Conservation (phyloP, 53 echinoderm and acorn worm genomes). For the Arbacia lixula region DNA sequence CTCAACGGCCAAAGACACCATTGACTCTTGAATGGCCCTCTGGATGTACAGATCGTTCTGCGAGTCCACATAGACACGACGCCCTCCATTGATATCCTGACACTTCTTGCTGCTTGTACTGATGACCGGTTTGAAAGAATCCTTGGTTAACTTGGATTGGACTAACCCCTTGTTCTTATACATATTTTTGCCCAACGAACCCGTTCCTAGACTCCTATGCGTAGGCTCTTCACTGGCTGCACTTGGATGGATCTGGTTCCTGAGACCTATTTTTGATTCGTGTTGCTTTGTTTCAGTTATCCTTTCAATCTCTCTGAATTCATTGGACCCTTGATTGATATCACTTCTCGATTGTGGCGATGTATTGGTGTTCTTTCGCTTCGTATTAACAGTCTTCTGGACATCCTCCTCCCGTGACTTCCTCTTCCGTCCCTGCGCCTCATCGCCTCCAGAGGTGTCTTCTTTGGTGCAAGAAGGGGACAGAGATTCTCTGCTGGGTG, state of each 20-base stretch:
- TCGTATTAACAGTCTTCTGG: neutral
- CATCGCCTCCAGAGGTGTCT: neutral
- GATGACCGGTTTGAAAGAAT: conserved; percentile 26
- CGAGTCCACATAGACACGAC: conserved; percentile 25
- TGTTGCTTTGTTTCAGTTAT: neutral
- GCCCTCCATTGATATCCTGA: conserved; percentile 3
- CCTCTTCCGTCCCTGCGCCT: no score
- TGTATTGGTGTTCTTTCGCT: conserved; percentile 19
- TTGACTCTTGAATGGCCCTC: conserved; percentile 16
- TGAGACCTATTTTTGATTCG: neutral
- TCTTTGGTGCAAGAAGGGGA: neutral
- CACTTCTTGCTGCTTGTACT: neutral
- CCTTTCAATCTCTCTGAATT: neutral
- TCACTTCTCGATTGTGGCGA: neutral
- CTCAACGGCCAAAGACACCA: no score
- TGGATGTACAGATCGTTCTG: conserved; percentile 36
- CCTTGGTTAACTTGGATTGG: conserved; percentile 25
- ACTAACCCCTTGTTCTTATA: neutral
- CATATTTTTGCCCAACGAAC: no score
- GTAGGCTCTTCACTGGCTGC: neutral
- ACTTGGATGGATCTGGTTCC: neutral
- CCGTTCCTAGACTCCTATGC: neutral
- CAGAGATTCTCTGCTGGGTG: neutral
- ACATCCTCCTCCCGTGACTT: neutral
- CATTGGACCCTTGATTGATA: neutral